Base-by-base conservation (phyloP, 2,888 invertebrate species). In the Chirona hameri region DNA sequence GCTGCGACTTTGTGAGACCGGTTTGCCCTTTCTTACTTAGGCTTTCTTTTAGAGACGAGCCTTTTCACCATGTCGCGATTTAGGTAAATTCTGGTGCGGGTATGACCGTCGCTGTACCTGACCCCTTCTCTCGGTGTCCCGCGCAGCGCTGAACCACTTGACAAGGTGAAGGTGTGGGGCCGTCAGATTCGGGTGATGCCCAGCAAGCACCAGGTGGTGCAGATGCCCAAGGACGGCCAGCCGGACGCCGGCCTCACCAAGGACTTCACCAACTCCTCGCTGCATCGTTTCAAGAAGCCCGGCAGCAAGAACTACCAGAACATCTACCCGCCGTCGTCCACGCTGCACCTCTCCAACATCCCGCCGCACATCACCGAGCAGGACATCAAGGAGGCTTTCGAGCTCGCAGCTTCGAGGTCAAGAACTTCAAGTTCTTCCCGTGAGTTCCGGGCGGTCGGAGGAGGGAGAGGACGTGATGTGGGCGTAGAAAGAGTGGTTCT, bases 241-340 rank as follows among this genome's bases (percentile, higher is more conserved):
- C 96, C 97, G 14, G 99, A 99, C 89, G 98, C 98, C 84, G 99
- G 99, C 82, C 92, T 99, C 85, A 99, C 99, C 88, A 97, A 99
- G 91, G 99, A 99, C 90, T 99, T 97, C 89, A 95, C 96, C 85
- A 97, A 96, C 90, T 98, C 98, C 88, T 93, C 94, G 85, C 92
- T 99, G 87, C 99, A 99, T 89, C 93, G 99, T 90, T 99, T 99
- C 92, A 99, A 99, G 91, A 99, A 99, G 90, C 99, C 99, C n/a
- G 99, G 99, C 87, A 98, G 98, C 88, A 99, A 99, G 91, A 99
- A 99, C 90, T 99, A 99, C 90, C 85, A 98, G 91, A 99, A 99
- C 89, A 99, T 99, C 88, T 99, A 98, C 91, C 98, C 99, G 87
- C 99, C 99, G 87, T 98, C 98, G 88, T 94, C 97, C 86, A 99